phyloP scores from a whole-genome alignment of 2,113 vertebrate species.

The Raja brachyura region DNA sequence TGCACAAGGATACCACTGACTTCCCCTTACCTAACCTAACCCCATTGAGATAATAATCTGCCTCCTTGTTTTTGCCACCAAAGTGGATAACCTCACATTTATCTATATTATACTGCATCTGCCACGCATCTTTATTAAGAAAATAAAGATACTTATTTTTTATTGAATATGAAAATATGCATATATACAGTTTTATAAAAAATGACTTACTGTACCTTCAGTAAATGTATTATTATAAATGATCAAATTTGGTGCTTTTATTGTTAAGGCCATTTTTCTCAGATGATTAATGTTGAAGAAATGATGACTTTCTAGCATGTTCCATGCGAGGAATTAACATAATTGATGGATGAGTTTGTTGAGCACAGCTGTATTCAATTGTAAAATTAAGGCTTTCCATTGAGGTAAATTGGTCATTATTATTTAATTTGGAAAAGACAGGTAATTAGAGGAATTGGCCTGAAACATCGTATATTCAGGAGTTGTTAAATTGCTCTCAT shows the following conservation, averaged over 20 bases:
- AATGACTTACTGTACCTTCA: not conserved
- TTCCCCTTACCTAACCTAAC: no score
- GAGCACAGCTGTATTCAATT: not conserved
- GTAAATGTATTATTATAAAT: not conserved
- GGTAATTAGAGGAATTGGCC: slow-evolving; percentile 22
- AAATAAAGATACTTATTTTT: not conserved
- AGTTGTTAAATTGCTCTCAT: not conserved
- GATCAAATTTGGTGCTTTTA: not conserved
- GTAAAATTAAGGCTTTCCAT: slow-evolving; percentile 24
- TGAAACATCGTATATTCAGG: not conserved
- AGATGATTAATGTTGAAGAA: not conserved
- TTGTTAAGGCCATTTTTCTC: not conserved
- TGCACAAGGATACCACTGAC: no score
- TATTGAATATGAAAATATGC: not conserved
- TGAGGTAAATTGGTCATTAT: slow-evolving; percentile 25
- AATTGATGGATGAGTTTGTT: not conserved
- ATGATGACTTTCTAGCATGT: not conserved
- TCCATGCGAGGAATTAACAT: not conserved
- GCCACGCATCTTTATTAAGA: no score
- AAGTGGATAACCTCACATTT: no score
- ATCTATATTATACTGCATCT: no score
- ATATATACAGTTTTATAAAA: not conserved
- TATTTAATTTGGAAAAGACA: slow-evolving; percentile 26
- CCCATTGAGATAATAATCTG: no score
- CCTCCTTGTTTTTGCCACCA: no score